These are phyloP conservation scores for Pelecanoides urinatrix DNA, from an alignment of 2,113 vertebrate genomes.

Conservation along the genomic window DNA sequence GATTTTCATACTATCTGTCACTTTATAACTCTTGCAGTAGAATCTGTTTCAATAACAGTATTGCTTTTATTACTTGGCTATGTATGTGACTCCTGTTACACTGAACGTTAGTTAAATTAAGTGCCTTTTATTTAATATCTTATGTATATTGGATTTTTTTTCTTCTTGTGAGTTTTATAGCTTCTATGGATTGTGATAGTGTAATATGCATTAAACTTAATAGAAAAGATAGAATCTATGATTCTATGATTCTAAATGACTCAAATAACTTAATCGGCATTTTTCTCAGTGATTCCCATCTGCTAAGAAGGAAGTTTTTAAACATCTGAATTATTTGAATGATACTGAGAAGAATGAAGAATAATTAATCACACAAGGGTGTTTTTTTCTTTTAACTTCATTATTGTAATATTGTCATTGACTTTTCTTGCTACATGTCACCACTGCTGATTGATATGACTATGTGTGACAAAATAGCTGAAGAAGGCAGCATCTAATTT, in stretches of 20 bases:
- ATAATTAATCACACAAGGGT: neutral
- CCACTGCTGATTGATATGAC: neutral
- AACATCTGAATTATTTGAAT: slow-evolving; percentile 9
- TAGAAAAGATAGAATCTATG: neutral
- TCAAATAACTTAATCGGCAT: neutral
- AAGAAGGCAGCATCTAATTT: neutral
- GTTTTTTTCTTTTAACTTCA: neutral
- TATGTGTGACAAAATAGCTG: neutral
- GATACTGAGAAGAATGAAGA: neutral
- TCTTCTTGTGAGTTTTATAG: neutral
- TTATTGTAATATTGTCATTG: neutral
- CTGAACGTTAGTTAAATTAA: neutral
- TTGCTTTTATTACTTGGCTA: slow-evolving; percentile 19
- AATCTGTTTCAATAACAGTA: neutral
- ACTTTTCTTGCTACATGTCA: neutral
- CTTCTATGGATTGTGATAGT: neutral
- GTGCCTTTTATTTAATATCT: neutral
- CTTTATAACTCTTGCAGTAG: neutral
- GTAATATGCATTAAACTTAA: neutral
- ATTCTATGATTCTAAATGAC: neutral
- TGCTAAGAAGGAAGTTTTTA: neutral
- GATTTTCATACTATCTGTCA: neutral
- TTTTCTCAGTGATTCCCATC: neutral
- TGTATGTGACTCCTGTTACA: neutral
- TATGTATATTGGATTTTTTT: neutral